A percentile compares a stretch with the other conserved stretches of the same genome.
Conservation (phyloP, 2,797 vertebrate genomes). For the Pyrocephalus nanus region DNA sequence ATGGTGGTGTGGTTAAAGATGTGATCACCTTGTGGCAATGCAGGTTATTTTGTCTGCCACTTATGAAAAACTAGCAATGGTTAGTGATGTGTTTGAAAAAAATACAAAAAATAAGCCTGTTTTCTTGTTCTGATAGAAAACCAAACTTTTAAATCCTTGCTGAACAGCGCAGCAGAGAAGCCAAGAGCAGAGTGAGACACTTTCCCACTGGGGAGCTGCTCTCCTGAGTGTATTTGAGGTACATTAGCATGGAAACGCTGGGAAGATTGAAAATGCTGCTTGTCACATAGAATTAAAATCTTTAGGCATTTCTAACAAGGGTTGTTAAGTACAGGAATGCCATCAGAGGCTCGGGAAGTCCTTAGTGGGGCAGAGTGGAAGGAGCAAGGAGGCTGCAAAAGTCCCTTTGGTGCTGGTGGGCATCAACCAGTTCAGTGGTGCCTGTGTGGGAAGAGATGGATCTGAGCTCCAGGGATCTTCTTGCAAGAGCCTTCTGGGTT, state of each 20-base stretch:
- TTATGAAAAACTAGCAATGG: background rate
- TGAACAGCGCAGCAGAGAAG: background rate
- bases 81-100: background rate
- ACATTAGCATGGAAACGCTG: background rate
- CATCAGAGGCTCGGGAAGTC: background rate
- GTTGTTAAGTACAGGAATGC: background rate
- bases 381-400: background rate
- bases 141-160: background rate
- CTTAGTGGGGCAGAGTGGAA: background rate
- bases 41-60: background rate
- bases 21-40: background rate
- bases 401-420: accelerated
- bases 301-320: background rate
- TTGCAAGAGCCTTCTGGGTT: background rate
- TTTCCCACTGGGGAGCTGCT: background rate
- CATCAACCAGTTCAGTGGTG: accelerated
- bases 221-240: background rate
- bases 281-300: background rate
- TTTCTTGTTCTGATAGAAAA: background rate
- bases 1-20: background rate
- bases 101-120: background rate
- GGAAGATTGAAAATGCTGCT: background rate
- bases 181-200: background rate
- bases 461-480: background rate
- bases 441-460: accelerated